Base-by-base conservation (phyloP, 1,140 invertebrate species). In the Drosophila sp. region DNA sequence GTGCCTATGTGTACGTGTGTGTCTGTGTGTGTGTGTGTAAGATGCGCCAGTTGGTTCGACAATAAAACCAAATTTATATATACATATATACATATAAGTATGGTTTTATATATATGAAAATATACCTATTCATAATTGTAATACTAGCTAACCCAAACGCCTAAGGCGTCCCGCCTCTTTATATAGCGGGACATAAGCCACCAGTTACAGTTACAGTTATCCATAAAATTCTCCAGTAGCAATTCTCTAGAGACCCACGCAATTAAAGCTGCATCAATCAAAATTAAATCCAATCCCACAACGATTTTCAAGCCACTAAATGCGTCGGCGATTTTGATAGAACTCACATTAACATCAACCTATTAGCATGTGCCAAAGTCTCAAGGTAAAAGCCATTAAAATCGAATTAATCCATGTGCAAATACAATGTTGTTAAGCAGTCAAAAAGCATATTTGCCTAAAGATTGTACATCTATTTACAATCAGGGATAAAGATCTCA, bases 201-300 rank as follows among this genome's bases (percentile, higher is more conserved):
- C 50, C 65, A 40, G 50, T 44, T 11, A 5, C 6, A 69, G 41
- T 65, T 65, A 60, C 62, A 62, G 62, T 65, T 76, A 69, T 35
- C 60, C 61, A 40, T 8, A 80, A 60, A 69, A 60, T 62, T 80
- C 60, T 35, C 57, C 69, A 47, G 76, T 78, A 72, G 75, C 75
- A 44, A 10, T 78, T 54, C 23, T 4, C 35, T 11, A 8, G 8
- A 38, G 61, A 44, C 60, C 54, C 60, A 56, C 61, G 61, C 57
- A 57, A 77, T 78, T 78, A 78, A 78, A 78, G 75, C 57, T 29
- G 67, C 83, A 86, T 86, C 76, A 86, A 86, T 86, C 83, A 87
- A 87, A 87, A 77, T 83, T 74, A 85, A 72, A 64, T 66, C 8
- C 40, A 76, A 81, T 77, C 75, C 63, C 66, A 69, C 79, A 56